phyloP scores from a whole-genome alignment of 1,140 invertebrate species.

The Ostrea denselamellosa region DNA sequence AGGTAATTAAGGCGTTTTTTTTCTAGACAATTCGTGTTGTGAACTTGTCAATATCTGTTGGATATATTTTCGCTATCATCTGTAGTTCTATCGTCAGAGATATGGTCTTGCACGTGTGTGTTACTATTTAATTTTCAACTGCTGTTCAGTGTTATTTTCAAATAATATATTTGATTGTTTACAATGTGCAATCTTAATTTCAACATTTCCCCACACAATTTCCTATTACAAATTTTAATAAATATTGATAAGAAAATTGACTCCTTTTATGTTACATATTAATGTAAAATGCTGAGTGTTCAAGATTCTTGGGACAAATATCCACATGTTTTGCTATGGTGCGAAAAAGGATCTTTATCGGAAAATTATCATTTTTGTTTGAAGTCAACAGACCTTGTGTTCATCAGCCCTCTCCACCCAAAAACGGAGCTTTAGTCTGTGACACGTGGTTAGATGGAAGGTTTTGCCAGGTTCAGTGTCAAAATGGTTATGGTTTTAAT shows the following conservation, averaged over 20 bases:
- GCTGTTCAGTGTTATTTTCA: too few species aligned
- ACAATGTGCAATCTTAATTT: too few species aligned
- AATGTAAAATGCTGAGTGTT: too few species aligned
- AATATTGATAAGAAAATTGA: too few species aligned
- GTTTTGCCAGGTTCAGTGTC: constrained; percentile 53
- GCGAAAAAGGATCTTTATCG: not conserved
- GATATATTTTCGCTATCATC: not conserved
- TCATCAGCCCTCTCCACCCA: not conserved
- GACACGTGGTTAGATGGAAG: constrained; percentile 53
- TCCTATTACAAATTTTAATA: too few species aligned
- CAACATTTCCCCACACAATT: too few species aligned
- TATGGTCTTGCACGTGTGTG: too few species aligned
- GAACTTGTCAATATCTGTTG: not conserved
- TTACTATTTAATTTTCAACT: too few species aligned
- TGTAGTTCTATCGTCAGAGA: not conserved
- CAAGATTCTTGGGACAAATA: too few species aligned
- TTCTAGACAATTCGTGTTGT: not conserved
- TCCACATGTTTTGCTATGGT: too few species aligned
- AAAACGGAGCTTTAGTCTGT: constrained; percentile 52
- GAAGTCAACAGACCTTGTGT: constrained; percentile 28
- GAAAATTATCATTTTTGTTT: not conserved
- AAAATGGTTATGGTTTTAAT: constrained; percentile 46
- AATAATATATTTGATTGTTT: too few species aligned
- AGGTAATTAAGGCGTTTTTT: not conserved
- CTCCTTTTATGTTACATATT: too few species aligned